phyloP scores from a whole-genome alignment of 2,113 vertebrate genomes.

The Oryzias javanicus region DNA sequence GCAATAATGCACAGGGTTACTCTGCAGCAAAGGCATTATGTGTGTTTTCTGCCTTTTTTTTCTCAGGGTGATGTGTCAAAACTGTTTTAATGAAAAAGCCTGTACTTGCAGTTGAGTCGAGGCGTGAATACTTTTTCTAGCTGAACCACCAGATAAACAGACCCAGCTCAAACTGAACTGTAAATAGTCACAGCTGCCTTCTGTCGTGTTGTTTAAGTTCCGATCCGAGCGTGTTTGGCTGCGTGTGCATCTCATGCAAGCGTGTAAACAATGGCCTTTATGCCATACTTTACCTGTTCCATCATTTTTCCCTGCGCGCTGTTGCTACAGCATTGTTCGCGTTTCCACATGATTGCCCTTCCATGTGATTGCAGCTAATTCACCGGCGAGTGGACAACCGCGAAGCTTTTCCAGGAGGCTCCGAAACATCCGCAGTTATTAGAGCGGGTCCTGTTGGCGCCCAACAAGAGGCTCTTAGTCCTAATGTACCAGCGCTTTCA shows the following conservation, averaged over 20 bases:
- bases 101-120: slow-evolving; percentile 31
- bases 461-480: slow-evolving; percentile 36
- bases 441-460: slow-evolving; percentile 3
- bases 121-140: slow-evolving; percentile 8
- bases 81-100: not conserved
- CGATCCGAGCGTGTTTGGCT: slow-evolving; percentile 22
- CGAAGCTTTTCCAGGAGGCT: slow-evolving; percentile 8
- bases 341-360: slow-evolving; percentile 20
- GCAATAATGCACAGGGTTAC: slow-evolving; percentile 11
- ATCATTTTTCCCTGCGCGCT: not conserved
- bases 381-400: not conserved
- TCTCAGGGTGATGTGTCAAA: not conserved
- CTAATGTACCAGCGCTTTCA: slow-evolving; percentile 31
- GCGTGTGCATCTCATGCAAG: not conserved
- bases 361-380: slow-evolving; percentile 9
- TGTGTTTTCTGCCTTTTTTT: slow-evolving; percentile 3
- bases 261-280: slow-evolving; percentile 13
- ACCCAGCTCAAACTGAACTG: slow-evolving; percentile 28
- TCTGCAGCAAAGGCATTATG: slow-evolving; percentile 3
- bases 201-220: slow-evolving; percentile 27
- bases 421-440: slow-evolving; percentile 28
- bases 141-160: slow-evolving; percentile 30
- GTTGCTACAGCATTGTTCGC: not conserved
- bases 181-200: slow-evolving; percentile 48
- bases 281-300: slow-evolving; percentile 2